A percentile compares a stretch with the other conserved stretches of the same genome.
These are phyloP conservation scores for Antigone vipio DNA, from an alignment of 2,113 vertebrate genomes.

Conservation along the genomic window DNA sequence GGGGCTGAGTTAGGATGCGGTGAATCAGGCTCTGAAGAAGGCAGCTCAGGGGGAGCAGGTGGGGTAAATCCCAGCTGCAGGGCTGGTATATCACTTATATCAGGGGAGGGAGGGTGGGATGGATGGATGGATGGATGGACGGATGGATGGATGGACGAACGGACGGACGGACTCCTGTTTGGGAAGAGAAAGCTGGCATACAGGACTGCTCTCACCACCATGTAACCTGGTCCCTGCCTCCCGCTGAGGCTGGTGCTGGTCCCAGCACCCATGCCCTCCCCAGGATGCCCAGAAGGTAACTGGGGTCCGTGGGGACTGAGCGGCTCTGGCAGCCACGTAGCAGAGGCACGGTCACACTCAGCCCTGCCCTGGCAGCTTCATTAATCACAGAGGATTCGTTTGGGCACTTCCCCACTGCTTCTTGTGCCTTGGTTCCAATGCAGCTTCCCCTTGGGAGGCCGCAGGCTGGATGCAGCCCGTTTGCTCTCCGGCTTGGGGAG, in stretches of 20 bases:
- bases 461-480: background rate
- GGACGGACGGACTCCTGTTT: background rate
- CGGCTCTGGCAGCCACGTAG: too few species aligned
- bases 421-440: background rate
- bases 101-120: background rate
- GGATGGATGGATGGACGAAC: background rate
- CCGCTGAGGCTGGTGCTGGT: background rate
- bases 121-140: rapidly evolving
- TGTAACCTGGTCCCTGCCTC: background rate
- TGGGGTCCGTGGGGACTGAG: rapidly evolving
- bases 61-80: background rate
- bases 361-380: background rate
- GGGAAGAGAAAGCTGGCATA: background rate
- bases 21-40: background rate
- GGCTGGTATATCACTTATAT: background rate
- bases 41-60: background rate
- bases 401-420: background rate
- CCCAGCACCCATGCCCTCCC: background rate
- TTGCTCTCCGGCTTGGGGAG: background rate
- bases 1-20: background rate
- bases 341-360: background rate
- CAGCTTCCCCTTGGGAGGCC: rapidly evolving
- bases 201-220: background rate
- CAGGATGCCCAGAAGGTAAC: background rate
- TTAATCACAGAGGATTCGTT: rapidly evolving